Evolutionary conservation across 2,797 vertebrate species (phyloP).

Genomic region (Spinus olivaceus): DNA sequence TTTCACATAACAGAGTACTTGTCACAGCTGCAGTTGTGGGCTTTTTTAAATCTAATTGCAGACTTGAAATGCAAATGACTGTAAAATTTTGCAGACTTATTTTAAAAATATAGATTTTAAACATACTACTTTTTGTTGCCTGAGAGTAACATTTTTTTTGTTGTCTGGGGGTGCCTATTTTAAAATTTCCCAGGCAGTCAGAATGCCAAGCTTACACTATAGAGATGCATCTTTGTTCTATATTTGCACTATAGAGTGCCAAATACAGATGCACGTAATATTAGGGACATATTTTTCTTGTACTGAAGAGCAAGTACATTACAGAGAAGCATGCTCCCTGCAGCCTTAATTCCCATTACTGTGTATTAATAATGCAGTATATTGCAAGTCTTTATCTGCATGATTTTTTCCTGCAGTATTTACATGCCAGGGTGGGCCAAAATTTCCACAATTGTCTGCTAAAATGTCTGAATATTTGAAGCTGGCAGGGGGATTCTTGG

Average conservation of each 20-base stretch:
- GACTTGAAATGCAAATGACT: slow-evolving; percentile 38
- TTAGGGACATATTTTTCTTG: neutral
- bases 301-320: neutral
- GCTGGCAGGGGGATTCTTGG: neutral
- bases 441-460: neutral
- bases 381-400: neutral
- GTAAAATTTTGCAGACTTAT: slow-evolving; percentile 29
- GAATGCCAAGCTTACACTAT: neutral
- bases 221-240: neutral
- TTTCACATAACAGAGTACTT: neutral
- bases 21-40: slow-evolving; percentile 25
- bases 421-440: neutral
- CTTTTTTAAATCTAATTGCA: slow-evolving; percentile 41
- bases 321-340: neutral
- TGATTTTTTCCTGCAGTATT: neutral
- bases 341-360: neutral
- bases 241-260: neutral
- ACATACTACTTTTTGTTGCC: neutral
- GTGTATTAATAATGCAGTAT: neutral
- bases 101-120: slow-evolving; percentile 47
- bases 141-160: neutral
- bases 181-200: neutral
- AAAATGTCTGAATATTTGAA: neutral
- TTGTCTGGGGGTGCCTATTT: neutral
- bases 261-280: neutral